phyloP scores from a whole-genome alignment of 2,888 invertebrate genomes.

The Melanophora roralis region DNA sequence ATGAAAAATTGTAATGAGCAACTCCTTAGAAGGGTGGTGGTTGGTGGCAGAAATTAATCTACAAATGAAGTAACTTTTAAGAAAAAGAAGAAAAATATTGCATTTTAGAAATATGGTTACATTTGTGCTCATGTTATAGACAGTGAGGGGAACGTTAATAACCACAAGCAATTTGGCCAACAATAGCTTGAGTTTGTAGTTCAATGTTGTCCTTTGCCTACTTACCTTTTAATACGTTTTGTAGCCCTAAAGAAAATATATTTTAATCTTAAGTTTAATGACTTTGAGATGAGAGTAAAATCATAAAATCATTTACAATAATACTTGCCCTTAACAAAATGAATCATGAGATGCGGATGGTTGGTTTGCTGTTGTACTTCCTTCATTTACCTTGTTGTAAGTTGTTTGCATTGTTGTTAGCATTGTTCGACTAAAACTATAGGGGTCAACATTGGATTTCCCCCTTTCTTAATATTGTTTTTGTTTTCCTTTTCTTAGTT shows the following conservation, averaged over 20 bases:
- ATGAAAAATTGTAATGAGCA: constrained; percentile 35
- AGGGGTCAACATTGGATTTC: too few relatives aligned
- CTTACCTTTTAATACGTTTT: background rate
- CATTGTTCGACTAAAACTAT: background rate
- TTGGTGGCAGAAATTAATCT: constrained; percentile 36
- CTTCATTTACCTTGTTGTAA: background rate
- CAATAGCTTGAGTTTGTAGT: constrained; percentile 11
- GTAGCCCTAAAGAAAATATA: constrained; percentile 70
- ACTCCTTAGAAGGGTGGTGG: background rate
- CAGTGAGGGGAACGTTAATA: background rate
- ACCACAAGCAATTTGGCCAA: constrained; percentile 8
- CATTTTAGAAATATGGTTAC: constrained; percentile 10
- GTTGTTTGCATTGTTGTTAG: constrained; percentile 9
- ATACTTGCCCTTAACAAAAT: constrained; percentile 29
- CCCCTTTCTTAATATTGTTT: background rate
- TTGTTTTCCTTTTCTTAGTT: background rate
- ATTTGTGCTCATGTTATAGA: background rate
- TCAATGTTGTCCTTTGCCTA: constrained; percentile 15
- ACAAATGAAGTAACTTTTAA: constrained; percentile 14
- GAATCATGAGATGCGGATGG: constrained; percentile 30
- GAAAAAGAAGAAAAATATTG: constrained; percentile 34
- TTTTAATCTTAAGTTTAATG: constrained; percentile 73
- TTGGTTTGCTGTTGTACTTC: background rate
- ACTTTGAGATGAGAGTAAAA: constrained; percentile 51
- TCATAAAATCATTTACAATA: constrained; percentile 46